Conservation (phyloP, 2,797 vertebrate genomes). For the Notoglanidium macrostoma region DNA sequence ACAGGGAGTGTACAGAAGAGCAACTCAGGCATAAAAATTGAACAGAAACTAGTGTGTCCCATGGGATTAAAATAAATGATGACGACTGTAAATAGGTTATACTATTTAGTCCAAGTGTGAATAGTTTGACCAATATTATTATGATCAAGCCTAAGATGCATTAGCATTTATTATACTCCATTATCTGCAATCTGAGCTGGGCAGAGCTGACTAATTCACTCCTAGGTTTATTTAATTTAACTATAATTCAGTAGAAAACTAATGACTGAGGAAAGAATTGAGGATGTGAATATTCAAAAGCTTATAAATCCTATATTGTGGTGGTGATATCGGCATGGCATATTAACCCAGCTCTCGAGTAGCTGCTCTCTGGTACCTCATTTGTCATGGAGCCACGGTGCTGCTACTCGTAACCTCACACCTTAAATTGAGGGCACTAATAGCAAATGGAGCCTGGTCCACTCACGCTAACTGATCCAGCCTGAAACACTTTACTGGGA, state of each 20-base stretch:
- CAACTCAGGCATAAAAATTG: background rate
- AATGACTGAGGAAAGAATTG: constrained; percentile 6
- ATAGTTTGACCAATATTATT: constrained; percentile 1
- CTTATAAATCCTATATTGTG: background rate
- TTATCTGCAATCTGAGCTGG: background rate
- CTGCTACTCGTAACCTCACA: constrained; percentile 57
- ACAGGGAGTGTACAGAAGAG: background rate
- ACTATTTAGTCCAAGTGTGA: background rate
- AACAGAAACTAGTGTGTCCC: background rate
- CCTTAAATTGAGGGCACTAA: constrained; percentile 57
- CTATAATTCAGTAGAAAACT: background rate
- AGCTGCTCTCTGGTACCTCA: constrained; percentile 35
- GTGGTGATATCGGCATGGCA: constrained; percentile 11
- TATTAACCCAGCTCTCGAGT: constrained; percentile 14
- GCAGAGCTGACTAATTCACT: constrained; percentile 10
- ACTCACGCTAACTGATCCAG: constrained; percentile 59
- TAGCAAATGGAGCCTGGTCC: constrained; percentile 56
- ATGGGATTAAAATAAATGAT: constrained; percentile 10
- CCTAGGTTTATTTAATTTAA: background rate
- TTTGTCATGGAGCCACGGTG: constrained; percentile 41
- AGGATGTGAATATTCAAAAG: background rate
- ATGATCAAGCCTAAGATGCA: background rate
- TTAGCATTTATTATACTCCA: constrained; percentile 4
- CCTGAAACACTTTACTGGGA: constrained; percentile 57
- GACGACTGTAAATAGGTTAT: constrained; percentile 18